Conservation (phyloP, 1,140 invertebrate genomes). For the Anastatus disparis region DNA sequence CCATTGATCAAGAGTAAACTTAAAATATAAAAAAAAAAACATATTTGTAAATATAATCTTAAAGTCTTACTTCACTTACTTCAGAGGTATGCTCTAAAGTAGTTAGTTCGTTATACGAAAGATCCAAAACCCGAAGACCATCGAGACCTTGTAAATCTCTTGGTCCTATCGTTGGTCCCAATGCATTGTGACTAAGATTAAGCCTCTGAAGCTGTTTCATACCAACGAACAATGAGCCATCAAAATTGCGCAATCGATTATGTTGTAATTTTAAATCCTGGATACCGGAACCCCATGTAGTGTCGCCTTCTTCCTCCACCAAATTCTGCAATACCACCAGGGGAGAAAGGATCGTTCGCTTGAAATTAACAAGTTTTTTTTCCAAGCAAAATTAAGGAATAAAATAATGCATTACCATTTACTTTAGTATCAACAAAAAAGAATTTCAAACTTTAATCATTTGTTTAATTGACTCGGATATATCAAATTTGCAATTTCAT, state of each 20-base stretch:
- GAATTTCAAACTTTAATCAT: no score
- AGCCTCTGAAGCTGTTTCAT: slow-evolving; percentile 77
- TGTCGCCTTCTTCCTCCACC: slow-evolving; percentile 74
- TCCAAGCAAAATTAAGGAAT: no score
- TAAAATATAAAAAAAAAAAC: no score
- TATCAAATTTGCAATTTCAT: neutral
- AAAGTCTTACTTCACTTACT: slow-evolving; percentile 71
- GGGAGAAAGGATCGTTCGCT: slow-evolving; percentile 31
- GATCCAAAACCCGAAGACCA: slow-evolving; percentile 75
- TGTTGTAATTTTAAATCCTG: slow-evolving; percentile 78
- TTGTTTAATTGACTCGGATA: neutral
- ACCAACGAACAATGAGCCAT: slow-evolving; percentile 76
- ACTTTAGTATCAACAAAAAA: no score
- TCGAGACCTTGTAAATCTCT: slow-evolving; percentile 81
- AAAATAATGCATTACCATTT: no score
- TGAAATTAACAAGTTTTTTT: slow-evolving; percentile 20
- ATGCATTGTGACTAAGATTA: slow-evolving; percentile 78
- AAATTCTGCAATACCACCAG: slow-evolving; percentile 70
- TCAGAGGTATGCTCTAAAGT: slow-evolving; percentile 83
- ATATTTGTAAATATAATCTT: no score
- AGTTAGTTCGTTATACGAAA: slow-evolving; percentile 79
- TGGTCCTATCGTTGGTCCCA: slow-evolving; percentile 75
- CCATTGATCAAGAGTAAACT: no score
- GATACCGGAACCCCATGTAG: slow-evolving; percentile 68
- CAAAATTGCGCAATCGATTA: slow-evolving; percentile 76